These are phyloP conservation scores for Drepanosiphum platanoidis DNA, from an alignment of 2,888 invertebrate species.

Conservation along the genomic window DNA sequence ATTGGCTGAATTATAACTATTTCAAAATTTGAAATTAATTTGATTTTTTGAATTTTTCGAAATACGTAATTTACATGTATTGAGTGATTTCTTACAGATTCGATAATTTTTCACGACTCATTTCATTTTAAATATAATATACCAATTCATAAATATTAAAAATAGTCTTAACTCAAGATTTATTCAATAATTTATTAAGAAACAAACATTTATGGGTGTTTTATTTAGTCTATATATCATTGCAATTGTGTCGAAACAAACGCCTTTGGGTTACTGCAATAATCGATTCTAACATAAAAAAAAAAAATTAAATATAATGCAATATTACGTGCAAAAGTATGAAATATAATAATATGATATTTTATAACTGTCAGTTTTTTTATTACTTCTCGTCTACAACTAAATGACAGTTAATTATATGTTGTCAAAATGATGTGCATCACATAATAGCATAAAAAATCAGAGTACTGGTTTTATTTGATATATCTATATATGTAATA, in stretches of 20 bases:
- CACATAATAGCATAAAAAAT: conserved; percentile 20
- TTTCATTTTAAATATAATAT: too few relatives aligned
- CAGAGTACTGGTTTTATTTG: conserved; percentile 20
- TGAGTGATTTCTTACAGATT: too few relatives aligned
- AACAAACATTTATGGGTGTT: not conserved
- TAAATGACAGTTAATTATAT: conserved; percentile 42
- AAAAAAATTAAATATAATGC: conserved; percentile 19
- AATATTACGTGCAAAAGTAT: conserved; percentile 8
- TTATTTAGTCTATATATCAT: not conserved
- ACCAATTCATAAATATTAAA: too few relatives aligned
- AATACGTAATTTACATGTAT: too few relatives aligned
- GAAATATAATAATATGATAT: not conserved
- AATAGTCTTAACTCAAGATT: too few relatives aligned
- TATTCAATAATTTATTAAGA: too few relatives aligned
- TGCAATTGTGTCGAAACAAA: conserved; percentile 15
- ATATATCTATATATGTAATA: not conserved
- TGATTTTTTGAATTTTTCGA: too few relatives aligned
- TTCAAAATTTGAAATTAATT: too few relatives aligned
- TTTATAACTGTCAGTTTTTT: conserved; percentile 52
- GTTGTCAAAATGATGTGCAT: conserved; percentile 24
- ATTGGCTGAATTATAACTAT: too few relatives aligned
- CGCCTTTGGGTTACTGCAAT: not conserved
- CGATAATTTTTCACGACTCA: too few relatives aligned
- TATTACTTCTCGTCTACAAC: not conserved
- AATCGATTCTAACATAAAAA: conserved; percentile 5